Evolutionary conservation across 2,113 vertebrate species (phyloP), one percentile per base, ranked within the genome.

Genomic region (Syngnathus scovelli): DNA sequence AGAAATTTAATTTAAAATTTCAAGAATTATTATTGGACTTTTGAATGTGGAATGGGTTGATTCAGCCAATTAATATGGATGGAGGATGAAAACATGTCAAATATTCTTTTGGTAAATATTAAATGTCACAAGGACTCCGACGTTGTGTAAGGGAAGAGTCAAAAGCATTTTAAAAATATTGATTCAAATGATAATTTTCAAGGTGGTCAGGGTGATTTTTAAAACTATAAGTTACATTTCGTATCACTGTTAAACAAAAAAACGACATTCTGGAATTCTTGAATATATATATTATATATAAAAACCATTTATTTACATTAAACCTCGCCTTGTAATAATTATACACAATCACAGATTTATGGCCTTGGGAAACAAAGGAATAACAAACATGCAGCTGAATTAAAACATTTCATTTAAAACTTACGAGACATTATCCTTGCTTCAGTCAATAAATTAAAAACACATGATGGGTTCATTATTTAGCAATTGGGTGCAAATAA

Each of bases 381-480:
- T 59, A 65, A 66, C 54, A 48, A 78, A 79, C 27, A 66, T 86
- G 88, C 85, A 86, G 84, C 87, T 75, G 15, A 59, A 59, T 64
- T 13, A 76, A 59, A 49, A 3, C 49, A 43, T 55, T 79, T 44
- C 18, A 27, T 66, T 72, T 66, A 59, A 56, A 74, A 58, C 16
- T 66, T 46, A 74, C 12, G 39, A 62, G 49, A 74, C 44, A 56
- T 13, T 23, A 27, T 27, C 0, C 41, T 76, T 49, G 68, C 63
- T 81, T 80, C 52, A 78, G 70, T 65, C 48, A 84, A 85, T 88
- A 88, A 86, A 86, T 89, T 83, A 85, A 81, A 77, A 80, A 2
- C 79, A 70, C 65, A 67, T 75, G 59, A 64, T 19, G n/a, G 44
- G 44, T 65, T 13, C 52, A 23, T 44, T 44, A 27, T 23, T 44